phyloP scores from a whole-genome alignment of 2,113 vertebrate genomes.

The Alectura lathami region DNA sequence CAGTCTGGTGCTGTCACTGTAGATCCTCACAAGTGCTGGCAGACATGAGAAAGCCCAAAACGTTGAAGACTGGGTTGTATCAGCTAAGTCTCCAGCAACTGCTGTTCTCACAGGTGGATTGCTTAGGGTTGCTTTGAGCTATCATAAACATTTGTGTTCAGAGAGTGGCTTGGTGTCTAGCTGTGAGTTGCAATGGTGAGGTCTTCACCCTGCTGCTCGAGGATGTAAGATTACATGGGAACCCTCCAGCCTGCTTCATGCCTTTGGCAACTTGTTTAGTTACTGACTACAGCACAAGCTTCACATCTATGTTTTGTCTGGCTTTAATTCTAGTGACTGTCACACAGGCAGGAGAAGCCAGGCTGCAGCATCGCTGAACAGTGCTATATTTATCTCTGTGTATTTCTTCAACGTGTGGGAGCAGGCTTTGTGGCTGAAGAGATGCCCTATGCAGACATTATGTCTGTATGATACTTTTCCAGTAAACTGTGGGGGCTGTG shows the following conservation, averaged over 20 bases:
- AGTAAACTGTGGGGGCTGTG: neutral
- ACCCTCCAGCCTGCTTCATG: neutral
- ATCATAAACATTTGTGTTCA: neutral
- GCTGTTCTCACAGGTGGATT: neutral
- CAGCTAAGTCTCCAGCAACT: neutral
- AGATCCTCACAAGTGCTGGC: neutral
- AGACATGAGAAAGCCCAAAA: neutral
- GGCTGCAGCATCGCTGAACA: accelerated
- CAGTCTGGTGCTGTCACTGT: neutral
- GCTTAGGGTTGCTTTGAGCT: neutral
- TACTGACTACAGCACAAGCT: neutral
- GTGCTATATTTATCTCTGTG: neutral
- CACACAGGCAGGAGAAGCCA: neutral
- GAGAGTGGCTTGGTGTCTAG: neutral
- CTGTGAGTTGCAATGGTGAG: neutral
- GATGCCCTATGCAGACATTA: neutral
- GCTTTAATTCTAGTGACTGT: neutral
- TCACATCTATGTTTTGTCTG: neutral
- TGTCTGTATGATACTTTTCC: neutral
- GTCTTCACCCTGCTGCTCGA: neutral
- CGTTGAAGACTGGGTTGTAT: neutral
- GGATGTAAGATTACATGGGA: neutral
- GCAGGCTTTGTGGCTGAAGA: neutral
- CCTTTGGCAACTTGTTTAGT: neutral
- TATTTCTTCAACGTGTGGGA: neutral